phyloP scores from a whole-genome alignment of 2,888 invertebrate species.

The Macrosiphum euphorbiae region DNA sequence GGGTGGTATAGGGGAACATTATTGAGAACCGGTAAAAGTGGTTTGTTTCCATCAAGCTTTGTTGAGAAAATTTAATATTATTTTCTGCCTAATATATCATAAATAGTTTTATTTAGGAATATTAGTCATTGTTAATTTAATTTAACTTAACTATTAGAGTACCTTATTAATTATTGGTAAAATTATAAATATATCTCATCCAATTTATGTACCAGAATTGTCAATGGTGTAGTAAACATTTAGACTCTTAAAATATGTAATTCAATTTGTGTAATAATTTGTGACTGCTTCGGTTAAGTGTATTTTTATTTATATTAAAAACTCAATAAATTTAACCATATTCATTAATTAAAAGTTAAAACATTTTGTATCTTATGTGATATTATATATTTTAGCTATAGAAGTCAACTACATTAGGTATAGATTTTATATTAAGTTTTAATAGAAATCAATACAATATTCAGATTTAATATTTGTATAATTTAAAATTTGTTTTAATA shows the following conservation, averaged over 20 bases:
- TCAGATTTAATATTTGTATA: neutral
- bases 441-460: neutral
- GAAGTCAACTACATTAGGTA: neutral
- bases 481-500: neutral
- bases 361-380: conserved; percentile 43
- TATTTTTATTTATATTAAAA: conserved; percentile 23
- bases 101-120: conserved; percentile 2
- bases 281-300: conserved; percentile 49
- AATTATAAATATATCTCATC: neutral
- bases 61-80: conserved; percentile 76
- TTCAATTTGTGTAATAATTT: conserved; percentile 38
- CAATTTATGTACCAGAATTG: conserved; percentile 30
- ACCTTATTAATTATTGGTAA: conserved; percentile 33
- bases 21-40: conserved; percentile 89
- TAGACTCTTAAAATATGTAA: conserved; percentile 29
- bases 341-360: neutral
- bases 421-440: neutral
- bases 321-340: conserved; percentile 9
- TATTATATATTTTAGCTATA: conserved; percentile 7
- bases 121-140: conserved; percentile 3
- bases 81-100: neutral
- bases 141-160: conserved; percentile 43
- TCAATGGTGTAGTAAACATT: conserved; percentile 21
- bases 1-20: conserved; percentile 97
- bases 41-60: conserved; percentile 95